Evolutionary conservation across 2,113 vertebrate species (phyloP).

Genomic region (Hippocampus guttulatus): DNA sequence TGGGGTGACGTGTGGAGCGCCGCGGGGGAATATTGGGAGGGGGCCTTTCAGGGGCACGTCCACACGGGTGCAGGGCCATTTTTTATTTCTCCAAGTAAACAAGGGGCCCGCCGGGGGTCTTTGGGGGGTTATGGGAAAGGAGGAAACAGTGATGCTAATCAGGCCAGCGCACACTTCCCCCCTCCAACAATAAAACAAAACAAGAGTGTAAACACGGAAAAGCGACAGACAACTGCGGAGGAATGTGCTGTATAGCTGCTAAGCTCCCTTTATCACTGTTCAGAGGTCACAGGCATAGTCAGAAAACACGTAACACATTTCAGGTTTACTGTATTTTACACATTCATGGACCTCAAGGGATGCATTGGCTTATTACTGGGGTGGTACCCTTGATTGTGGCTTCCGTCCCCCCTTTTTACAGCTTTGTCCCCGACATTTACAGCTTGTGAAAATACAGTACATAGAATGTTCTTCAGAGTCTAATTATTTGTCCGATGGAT

Average conservation of each 20-base stretch:
- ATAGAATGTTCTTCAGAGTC: neutral
- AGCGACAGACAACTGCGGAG: conserved; percentile 58
- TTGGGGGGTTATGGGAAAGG: conserved; percentile 98
- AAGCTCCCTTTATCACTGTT: conserved; percentile 24
- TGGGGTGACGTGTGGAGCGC: conserved; percentile 32
- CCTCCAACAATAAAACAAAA: conserved; percentile 75
- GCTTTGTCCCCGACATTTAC: neutral
- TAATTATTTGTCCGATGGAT: neutral
- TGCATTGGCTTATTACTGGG: neutral
- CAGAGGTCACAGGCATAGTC: conserved; percentile 26
- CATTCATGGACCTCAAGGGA: neutral
- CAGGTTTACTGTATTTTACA: neutral
- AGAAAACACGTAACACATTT: conserved; percentile 12
- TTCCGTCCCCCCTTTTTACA: neutral
- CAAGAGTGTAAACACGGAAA: conserved; percentile 63
- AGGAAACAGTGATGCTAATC: conserved; percentile 99
- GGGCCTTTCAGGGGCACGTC: conserved; percentile 71
- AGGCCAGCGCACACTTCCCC: conserved; percentile 94
- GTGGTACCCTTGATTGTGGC: neutral
- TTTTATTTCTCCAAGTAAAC: conserved; percentile 99
- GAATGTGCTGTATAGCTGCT: conserved; percentile 31
- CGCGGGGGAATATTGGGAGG: neutral
- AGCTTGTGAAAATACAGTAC: neutral
- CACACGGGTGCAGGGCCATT: conserved; percentile 85
- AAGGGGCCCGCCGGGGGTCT: conserved; percentile 91